Evolutionary conservation across 2,888 invertebrate genomes (phyloP).

Genomic region (Agrochola macilenta): DNA sequence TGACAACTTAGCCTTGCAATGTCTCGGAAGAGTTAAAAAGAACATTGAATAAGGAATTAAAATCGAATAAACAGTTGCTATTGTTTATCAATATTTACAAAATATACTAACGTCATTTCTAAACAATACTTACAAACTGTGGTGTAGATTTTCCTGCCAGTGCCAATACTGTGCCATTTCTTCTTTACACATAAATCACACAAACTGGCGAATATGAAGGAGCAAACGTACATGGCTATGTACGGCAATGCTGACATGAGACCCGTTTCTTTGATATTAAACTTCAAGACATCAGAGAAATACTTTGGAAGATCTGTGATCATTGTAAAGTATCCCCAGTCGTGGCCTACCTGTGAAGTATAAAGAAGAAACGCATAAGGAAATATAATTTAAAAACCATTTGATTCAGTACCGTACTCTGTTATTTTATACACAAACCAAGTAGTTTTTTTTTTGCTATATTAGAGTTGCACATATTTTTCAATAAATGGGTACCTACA

Average conservation of each 20-base stretch:
- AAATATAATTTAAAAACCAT: background rate
- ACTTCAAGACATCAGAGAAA: constrained; percentile 92
- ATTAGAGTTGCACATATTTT: background rate
- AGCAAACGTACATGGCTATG: constrained; percentile 91
- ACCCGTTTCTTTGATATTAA: constrained; percentile 92
- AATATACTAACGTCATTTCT: background rate
- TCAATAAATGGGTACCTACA: background rate
- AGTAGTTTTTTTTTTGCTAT: too few species aligned
- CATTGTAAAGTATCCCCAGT: constrained; percentile 93
- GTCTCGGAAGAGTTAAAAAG: constrained; percentile 6
- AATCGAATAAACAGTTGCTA: background rate
- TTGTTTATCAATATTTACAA: constrained; percentile 29
- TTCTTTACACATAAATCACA: constrained; percentile 92
- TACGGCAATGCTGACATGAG: constrained; percentile 92
- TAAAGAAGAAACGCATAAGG: background rate
- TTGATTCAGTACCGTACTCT: background rate
- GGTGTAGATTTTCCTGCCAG: constrained; percentile 92
- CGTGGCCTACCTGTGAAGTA: constrained; percentile 90
- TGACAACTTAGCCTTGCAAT: constrained; percentile 6
- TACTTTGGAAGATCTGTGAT: constrained; percentile 93
- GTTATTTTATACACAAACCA: background rate
- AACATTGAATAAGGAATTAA: background rate
- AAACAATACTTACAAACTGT: constrained; percentile 89
- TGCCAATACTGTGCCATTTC: constrained; percentile 90
- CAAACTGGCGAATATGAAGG: constrained; percentile 91